Percentiles rank a stretch among this genome's conserved stretches.
Evolutionary conservation across 1,140 invertebrate species (phyloP).

Genomic region (Drosophila bocki): DNA sequence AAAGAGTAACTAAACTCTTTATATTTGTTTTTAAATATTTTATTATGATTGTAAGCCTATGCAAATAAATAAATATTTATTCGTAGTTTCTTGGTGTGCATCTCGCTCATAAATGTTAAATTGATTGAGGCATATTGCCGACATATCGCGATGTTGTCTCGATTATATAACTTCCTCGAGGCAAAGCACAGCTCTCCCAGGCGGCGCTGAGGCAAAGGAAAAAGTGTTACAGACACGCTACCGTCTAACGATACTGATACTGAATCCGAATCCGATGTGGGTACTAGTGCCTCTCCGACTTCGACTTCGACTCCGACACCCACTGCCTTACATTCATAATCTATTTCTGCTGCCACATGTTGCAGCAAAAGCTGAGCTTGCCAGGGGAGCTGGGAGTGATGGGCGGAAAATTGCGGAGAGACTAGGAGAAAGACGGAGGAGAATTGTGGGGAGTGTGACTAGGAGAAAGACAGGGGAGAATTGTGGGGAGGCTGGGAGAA

Average conservation of each 20-base stretch:
- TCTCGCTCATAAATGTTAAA: conserved; percentile 75
- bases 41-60: not conserved
- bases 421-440: conserved; percentile 11
- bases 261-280: conserved; percentile 34
- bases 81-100: conserved; percentile 10
- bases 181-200: conserved; percentile 39
- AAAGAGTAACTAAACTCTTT: not conserved
- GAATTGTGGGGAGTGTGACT: not conserved
- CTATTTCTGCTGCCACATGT: conserved; percentile 61
- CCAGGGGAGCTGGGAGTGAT: conserved; percentile 1
- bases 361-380: conserved; percentile 21
- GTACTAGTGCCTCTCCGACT: conserved; percentile 21
- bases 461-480: conserved; percentile 18
- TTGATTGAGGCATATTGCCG: conserved; percentile 74
- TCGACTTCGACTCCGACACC: conserved; percentile 53
- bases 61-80: not conserved
- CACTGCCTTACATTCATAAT: conserved; percentile 82
- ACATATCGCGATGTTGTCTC: conserved; percentile 62
- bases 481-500: not conserved
- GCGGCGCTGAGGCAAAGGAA: conserved; percentile 29
- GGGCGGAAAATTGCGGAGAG: not conserved
- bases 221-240: conserved; percentile 82
- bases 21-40: not conserved
- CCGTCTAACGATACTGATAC: conserved; percentile 63
- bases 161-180: conserved; percentile 81